These are phyloP conservation scores for Megaleporinus macrocephalus DNA, from an alignment of 2,113 vertebrate genomes.

Conservation along the genomic window DNA sequence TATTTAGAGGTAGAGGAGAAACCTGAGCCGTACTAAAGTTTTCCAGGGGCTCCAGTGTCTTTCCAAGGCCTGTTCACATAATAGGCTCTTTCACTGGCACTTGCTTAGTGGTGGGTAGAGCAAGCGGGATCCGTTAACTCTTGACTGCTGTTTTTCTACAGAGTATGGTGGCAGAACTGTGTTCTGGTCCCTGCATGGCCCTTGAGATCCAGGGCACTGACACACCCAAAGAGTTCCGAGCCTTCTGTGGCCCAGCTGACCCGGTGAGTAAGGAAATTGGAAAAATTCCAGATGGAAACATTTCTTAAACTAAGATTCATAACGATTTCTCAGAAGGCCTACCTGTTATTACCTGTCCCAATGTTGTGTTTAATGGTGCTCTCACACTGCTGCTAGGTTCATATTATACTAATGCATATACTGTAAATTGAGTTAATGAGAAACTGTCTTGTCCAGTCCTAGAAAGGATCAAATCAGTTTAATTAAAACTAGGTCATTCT, in stretches of 20 bases:
- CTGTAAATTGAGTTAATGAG: neutral
- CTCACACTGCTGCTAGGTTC: neutral
- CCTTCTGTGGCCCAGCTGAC: conserved; percentile 92
- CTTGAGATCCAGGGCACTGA: conserved; percentile 85
- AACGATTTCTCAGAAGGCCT: too few relatives aligned
- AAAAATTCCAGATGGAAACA: too few relatives aligned
- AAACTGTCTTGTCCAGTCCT: conserved; percentile 6
- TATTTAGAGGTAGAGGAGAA: conserved; percentile 49
- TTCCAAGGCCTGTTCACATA: conserved; percentile 53
- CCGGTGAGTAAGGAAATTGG: conserved; percentile 85
- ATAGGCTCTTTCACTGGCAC: conserved; percentile 55
- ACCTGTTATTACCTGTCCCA: neutral
- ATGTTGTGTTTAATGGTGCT: neutral
- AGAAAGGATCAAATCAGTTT: neutral
- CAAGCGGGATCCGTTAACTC: conserved; percentile 35
- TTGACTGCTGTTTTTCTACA: conserved; percentile 60
- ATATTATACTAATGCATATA: neutral
- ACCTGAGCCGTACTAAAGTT: conserved; percentile 42
- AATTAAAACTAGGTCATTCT: neutral
- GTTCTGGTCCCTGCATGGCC: conserved; percentile 89
- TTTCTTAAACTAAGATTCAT: too few relatives aligned
- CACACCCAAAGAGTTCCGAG: conserved; percentile 83
- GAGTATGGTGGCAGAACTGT: conserved; percentile 91
- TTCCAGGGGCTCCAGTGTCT: conserved; percentile 45
- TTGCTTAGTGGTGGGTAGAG: conserved; percentile 29